phyloP scores from a whole-genome alignment of 2,797 vertebrate genomes.

The Manis javanica region DNA sequence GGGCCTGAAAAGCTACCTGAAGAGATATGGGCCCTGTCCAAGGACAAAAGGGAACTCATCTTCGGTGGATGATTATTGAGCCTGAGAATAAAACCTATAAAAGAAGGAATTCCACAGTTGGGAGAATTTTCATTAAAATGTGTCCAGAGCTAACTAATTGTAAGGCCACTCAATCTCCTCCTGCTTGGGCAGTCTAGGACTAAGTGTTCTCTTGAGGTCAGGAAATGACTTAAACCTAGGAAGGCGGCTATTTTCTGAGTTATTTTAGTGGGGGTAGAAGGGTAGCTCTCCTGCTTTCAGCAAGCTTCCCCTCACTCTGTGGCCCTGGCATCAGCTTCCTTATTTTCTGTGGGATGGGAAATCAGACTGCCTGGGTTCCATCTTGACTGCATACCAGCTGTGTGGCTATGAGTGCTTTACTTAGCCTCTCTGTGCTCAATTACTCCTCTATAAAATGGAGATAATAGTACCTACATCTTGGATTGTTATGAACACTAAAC shows the following conservation, averaged over 20 bases:
- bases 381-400: not conserved
- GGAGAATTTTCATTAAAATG: not conserved
- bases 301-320: not conserved
- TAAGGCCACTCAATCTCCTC: not conserved
- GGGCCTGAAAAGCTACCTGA: not conserved
- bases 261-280: not conserved
- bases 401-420: not conserved
- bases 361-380: not conserved
- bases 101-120: not conserved
- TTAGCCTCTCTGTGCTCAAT: not conserved
- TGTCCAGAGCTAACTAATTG: not conserved
- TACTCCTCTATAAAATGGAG: not conserved
- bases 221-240: not conserved
- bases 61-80: not conserved
- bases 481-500: not conserved
- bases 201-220: not conserved
- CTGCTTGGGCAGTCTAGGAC: accelerated
- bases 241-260: not conserved
- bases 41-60: not conserved
- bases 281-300: not conserved
- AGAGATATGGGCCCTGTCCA: not conserved
- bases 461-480: not conserved
- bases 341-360: not conserved
- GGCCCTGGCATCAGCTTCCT: not conserved
- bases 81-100: not conserved